Conservation (phyloP, 2,888 invertebrate genomes). For the Nomada fucata region DNA sequence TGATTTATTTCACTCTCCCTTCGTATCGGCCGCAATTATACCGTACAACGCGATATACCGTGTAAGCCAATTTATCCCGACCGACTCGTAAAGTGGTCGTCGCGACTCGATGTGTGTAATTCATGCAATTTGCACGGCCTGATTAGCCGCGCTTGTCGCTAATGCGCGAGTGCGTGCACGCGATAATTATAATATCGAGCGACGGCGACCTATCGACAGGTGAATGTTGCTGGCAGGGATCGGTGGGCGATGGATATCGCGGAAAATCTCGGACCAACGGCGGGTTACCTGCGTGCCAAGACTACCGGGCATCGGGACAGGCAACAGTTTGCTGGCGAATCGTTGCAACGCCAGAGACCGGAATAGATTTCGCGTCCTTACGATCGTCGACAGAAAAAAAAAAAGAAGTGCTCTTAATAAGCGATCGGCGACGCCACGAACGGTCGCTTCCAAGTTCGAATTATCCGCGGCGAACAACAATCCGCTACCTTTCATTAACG, state of each 20-base stretch:
- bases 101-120: constrained; percentile 50
- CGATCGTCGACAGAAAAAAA: neutral
- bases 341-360: neutral
- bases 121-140: constrained; percentile 66
- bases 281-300: neutral
- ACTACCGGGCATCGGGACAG: neutral
- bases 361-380: neutral
- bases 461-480: constrained; percentile 16
- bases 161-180: constrained; percentile 47
- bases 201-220: constrained; percentile 40
- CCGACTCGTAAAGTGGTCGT: constrained; percentile 47
- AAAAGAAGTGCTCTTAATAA: constrained; percentile 13
- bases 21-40: constrained; percentile 63
- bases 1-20: constrained; percentile 78
- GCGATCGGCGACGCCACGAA: constrained; percentile 1
- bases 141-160: constrained; percentile 66
- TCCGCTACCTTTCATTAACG: constrained; percentile 24
- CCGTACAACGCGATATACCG: constrained; percentile 51
- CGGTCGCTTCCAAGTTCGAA: neutral
- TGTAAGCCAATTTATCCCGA: constrained; percentile 74
- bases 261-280: constrained; percentile 7
- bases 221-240: constrained; percentile 34
- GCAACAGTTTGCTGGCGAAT: neutral
- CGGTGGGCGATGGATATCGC: constrained; percentile 36
- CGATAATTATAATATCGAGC: constrained; percentile 56